Evolutionary conservation across 2,113 vertebrate genomes (phyloP), one percentile per base, ranked within the genome.

Genomic region (Ornithorhynchus anatinus): DNA sequence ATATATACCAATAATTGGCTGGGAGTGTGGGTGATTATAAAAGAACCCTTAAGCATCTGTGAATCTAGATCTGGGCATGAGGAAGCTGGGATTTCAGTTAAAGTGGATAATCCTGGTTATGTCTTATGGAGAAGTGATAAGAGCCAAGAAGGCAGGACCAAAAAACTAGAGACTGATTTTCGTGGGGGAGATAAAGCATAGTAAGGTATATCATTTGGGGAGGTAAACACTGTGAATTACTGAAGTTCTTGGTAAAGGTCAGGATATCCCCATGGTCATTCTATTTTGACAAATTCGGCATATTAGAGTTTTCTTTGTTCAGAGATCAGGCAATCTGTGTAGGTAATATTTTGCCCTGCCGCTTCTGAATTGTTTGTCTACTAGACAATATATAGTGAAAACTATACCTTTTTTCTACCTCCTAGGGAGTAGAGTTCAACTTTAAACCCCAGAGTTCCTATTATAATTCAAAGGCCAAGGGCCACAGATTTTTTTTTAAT

Each of bases 391-490:
- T 31, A 59, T 58, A 59, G 8, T 48, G 43, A 53, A 59, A 65
- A 8, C 27, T 58, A 72, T 35, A 16, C 67, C 19, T 38, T 64
- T 39, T 74, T 23, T 15, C 81, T 11, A 25, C 43, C 43, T 48
- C 8, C 12, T 75, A 11, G 0, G 2, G 12, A 40, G 10, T 62
- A 40, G 52, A 44, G 22, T 67, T 31, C 81, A 45, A 66, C 44
- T 23, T 58, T 62, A 71, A n/a, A 14, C 35, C 15, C 58, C 22
- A 69, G 71, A 76, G 59, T 56, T 75, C 80, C 45, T 5, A 43
- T 68, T 59, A 50, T 19, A 47, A 27, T 60, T 35, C 20, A 23
- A 31, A 60, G 8, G 63, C 10, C 68, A 15, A 50, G 77, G 62
- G 56, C 3, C 57, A 39, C 23, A 39, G 51, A 59, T 32, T 5